Evolutionary conservation across 2,113 vertebrate genomes (phyloP).

Genomic region (Cyanoliseus patagonus): DNA sequence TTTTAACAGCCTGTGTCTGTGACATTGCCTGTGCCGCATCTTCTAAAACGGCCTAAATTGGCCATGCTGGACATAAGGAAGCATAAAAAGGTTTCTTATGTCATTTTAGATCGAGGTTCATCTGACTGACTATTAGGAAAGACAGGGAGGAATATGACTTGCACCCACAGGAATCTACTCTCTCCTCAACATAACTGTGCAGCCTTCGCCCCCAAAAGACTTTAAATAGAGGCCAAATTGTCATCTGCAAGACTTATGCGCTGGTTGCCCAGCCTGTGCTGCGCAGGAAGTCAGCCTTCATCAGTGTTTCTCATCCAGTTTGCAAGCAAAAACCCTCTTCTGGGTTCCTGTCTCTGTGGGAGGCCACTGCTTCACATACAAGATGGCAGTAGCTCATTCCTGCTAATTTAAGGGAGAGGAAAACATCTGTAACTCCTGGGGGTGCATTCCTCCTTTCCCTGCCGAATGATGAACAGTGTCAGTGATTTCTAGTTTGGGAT

Average conservation of each 20-base stretch:
- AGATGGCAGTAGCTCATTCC: neutral
- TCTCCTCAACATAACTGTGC: neutral
- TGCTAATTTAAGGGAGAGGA: neutral
- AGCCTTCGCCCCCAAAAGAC: neutral
- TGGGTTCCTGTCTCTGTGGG: neutral
- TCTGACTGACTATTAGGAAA: neutral
- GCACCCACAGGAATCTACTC: neutral
- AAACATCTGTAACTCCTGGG: neutral
- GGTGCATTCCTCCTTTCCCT: neutral
- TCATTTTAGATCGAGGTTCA: neutral
- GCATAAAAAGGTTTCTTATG: neutral
- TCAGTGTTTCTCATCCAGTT: neutral
- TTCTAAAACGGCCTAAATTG: conserved; percentile 1
- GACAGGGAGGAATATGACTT: neutral
- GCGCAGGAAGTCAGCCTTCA: neutral
- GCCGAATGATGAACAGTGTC: neutral
- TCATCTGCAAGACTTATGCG: fast-evolving
- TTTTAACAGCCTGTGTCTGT: neutral
- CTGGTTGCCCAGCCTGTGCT: neutral
- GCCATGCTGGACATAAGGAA: neutral
- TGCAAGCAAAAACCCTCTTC: neutral
- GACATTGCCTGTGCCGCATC: neutral
- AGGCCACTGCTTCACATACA: neutral
- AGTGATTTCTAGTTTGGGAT: neutral
- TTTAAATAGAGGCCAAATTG: neutral